Evolutionary conservation across 2,797 vertebrate genomes (phyloP), one percentile per base, ranked within the genome.

Genomic region (Cercopithecus mitis): DNA sequence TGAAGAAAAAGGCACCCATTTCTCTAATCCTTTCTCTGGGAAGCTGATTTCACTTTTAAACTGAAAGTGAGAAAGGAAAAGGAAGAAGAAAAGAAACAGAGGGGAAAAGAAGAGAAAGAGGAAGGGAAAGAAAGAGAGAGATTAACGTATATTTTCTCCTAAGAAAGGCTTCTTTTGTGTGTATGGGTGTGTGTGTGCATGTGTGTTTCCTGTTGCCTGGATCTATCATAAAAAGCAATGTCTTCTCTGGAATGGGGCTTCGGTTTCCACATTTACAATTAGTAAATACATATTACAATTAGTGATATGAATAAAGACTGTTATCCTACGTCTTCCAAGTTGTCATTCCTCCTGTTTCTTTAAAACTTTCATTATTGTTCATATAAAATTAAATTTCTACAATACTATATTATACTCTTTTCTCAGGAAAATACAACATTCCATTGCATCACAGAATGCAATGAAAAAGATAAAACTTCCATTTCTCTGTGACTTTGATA

Each of bases 251-350:
- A 70, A n/a, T 75, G 30, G 39, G 45, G 20, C 45, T 95, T 91
- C 27, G n/a, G 8, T 94, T 96, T 85, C 64, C 64, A 87, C 7
- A 17, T 81, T 87, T 84, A 97, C 41, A 55, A 57, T 81, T 77
- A 97, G 47, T 91, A 96, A 87, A 92, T 27, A 83, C 11, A 67
- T 67, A 67, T 87, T 88, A 97, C 36, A 55, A 45, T 72, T 24
- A 81, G 20, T 55, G 58, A 70, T 61, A 72, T 43, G 11, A 97
- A 93, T 94, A 97, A 97, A 97, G 10, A 0, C 82, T 94, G 9
- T 39, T 90, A 45, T 72, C 70, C 45, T 39, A 5, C 20, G 27
- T 92, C 97, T 95, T 88, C 39, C 17, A 50, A 91, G 55, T 72
- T 88, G 19, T 92, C 50, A 83, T 39, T 87, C 22, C 36, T 92